phyloP scores from a whole-genome alignment of 1,140 invertebrate genomes.

The Drosophila murphyi region DNA sequence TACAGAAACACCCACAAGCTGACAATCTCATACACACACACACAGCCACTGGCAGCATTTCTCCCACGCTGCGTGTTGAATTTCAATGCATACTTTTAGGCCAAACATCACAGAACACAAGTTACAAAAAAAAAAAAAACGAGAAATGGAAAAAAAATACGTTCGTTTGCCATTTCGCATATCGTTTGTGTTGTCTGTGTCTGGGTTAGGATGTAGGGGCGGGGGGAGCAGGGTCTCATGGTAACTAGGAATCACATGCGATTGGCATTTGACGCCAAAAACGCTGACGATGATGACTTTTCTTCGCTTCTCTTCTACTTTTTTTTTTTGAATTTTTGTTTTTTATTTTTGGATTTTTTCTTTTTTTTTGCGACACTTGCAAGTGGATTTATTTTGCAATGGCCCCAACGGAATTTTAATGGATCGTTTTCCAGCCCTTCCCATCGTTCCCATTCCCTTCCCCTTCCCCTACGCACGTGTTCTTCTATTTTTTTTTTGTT shows the following conservation, averaged over 20 bases:
- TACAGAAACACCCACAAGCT: conserved; percentile 9
- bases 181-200: conserved; percentile 5
- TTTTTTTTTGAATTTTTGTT: conserved; percentile 27
- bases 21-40: conserved; percentile 23
- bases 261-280: conserved; percentile 78
- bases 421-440: conserved; percentile 34
- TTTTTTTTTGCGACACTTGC: conserved; percentile 69
- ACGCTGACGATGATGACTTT: conserved; percentile 75
- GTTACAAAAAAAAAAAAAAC: conserved; percentile 29
- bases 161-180: conserved; percentile 78
- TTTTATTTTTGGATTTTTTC: conserved; percentile 25
- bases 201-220: neutral
- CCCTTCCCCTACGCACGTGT: conserved; percentile 51
- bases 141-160: conserved; percentile 59
- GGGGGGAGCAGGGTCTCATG: neutral
- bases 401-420: conserved; percentile 78
- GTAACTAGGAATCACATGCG: conserved; percentile 74
- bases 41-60: conserved; percentile 19
- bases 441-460: neutral
- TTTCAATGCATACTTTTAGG: conserved; percentile 80
- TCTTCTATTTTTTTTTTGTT: conserved; percentile 17
- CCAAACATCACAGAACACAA: conserved; percentile 34
- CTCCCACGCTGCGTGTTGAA: conserved; percentile 73
- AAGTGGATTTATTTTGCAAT: conserved; percentile 83
- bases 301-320: conserved; percentile 34